Conservation (phyloP, 2,888 invertebrate genomes). For the Deilephila porcellus region DNA sequence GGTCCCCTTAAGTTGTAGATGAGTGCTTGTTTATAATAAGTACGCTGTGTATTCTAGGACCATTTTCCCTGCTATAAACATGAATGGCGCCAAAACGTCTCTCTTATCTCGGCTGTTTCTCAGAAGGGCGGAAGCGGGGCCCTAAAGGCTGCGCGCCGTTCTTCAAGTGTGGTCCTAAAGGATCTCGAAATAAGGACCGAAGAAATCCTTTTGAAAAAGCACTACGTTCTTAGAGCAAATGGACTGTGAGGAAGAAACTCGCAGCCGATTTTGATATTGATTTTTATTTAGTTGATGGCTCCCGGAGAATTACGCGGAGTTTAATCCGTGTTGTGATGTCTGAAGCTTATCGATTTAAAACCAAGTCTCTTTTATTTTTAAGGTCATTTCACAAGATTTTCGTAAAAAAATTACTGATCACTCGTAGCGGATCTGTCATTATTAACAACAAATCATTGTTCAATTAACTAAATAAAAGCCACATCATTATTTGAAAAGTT, state of each 20-base stretch:
- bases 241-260: slow-evolving; percentile 80
- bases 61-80: slow-evolving; percentile 83
- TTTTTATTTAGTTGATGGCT: slow-evolving; percentile 77
- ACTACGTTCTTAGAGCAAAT: slow-evolving; percentile 80
- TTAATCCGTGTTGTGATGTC: slow-evolving; percentile 55
- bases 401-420: background rate
- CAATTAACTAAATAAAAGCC: too few species aligned
- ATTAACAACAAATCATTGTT: too few species aligned
- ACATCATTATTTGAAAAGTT: too few species aligned
- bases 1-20: slow-evolving; percentile 58
- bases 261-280: slow-evolving; percentile 79
- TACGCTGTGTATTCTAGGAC: slow-evolving; percentile 79
- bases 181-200: slow-evolving; percentile 80
- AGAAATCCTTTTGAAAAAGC: slow-evolving; percentile 76
- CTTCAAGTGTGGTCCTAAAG: slow-evolving; percentile 82
- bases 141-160: slow-evolving; percentile 73
- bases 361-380: background rate
- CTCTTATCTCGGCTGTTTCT: slow-evolving; percentile 84
- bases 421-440: too few species aligned
- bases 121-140: slow-evolving; percentile 79
- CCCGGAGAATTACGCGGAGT: slow-evolving; percentile 47
- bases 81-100: slow-evolving; percentile 84
- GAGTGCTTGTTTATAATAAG: slow-evolving; percentile 82
- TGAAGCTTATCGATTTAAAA: slow-evolving; percentile 29
- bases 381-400: background rate